These are phyloP conservation scores for Colinus virginianus DNA, from an alignment of 2,113 vertebrate species.

Conservation along the genomic window DNA sequence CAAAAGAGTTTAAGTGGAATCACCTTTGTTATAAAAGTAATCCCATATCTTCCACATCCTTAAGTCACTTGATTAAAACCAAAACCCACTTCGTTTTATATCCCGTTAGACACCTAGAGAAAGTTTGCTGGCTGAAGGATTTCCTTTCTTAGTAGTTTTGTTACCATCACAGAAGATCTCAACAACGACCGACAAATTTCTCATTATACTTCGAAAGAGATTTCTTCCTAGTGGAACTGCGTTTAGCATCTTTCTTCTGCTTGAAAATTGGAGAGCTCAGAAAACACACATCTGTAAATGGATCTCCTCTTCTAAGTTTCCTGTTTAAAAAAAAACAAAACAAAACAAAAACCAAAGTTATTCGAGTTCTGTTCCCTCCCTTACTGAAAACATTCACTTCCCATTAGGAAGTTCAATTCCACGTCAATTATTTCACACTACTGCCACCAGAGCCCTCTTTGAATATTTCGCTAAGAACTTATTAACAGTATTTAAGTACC, in stretches of 20 bases:
- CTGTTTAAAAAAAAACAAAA: constrained; percentile 62
- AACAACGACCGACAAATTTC: constrained; percentile 79
- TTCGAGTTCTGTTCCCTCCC: neutral
- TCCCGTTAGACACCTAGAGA: neutral
- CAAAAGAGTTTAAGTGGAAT: neutral
- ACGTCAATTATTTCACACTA: neutral
- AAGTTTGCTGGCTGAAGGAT: neutral
- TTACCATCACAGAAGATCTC: neutral
- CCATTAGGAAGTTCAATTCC: neutral
- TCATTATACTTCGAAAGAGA: constrained; percentile 80
- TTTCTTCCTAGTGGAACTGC: constrained; percentile 57
- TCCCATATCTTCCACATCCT: neutral
- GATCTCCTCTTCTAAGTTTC: constrained; percentile 95
- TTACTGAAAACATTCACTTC: neutral
- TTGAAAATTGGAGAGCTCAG: constrained; percentile 92
- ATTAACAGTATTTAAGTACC: neutral
- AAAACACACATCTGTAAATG: constrained; percentile 90
- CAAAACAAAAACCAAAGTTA: neutral
- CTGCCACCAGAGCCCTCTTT: neutral
- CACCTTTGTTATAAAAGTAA: neutral
- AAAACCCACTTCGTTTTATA: neutral
- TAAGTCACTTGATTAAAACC: neutral
- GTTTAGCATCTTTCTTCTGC: constrained; percentile 56
- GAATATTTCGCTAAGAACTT: neutral
- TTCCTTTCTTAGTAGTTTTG: neutral